phyloP scores from a whole-genome alignment of 2,113 vertebrate genomes.

The Seriola quinqueradiata region DNA sequence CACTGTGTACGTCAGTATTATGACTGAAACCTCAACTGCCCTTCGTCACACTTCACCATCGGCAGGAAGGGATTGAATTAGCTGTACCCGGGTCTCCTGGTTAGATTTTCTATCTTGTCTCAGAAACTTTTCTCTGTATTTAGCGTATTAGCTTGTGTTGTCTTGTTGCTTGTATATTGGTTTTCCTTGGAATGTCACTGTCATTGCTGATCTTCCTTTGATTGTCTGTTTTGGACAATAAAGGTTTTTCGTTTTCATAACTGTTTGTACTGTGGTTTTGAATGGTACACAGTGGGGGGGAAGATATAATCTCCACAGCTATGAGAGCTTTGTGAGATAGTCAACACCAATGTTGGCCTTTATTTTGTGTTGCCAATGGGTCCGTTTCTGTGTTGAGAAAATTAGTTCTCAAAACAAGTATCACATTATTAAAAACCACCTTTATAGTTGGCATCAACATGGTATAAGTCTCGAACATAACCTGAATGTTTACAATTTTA shows the following conservation, averaged over 20 bases:
- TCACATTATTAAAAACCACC: no score
- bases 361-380: no score
- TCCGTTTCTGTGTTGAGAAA: no score
- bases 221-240: slow-evolving; percentile 75
- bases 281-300: background rate
- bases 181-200: slow-evolving; percentile 51
- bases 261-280: background rate
- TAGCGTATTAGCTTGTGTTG: slow-evolving; percentile 62
- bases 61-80: slow-evolving; percentile 5
- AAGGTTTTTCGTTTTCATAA: slow-evolving; percentile 75
- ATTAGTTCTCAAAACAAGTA: no score
- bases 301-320: background rate
- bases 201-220: slow-evolving; percentile 57
- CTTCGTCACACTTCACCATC: background rate
- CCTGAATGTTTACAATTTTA: background rate
- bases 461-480: background rate
- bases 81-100: slow-evolving; percentile 46
- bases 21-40: background rate
- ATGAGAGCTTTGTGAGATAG: background rate
- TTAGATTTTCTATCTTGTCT: slow-evolving; percentile 63
- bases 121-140: slow-evolving; percentile 52
- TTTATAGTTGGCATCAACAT: no score
- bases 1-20: slow-evolving; percentile 31
- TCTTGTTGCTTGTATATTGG: slow-evolving; percentile 76
- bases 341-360: no score